These are phyloP conservation scores for Psittacula derbiana DNA, from an alignment of 2,797 vertebrate genomes.

Conservation along the genomic window DNA sequence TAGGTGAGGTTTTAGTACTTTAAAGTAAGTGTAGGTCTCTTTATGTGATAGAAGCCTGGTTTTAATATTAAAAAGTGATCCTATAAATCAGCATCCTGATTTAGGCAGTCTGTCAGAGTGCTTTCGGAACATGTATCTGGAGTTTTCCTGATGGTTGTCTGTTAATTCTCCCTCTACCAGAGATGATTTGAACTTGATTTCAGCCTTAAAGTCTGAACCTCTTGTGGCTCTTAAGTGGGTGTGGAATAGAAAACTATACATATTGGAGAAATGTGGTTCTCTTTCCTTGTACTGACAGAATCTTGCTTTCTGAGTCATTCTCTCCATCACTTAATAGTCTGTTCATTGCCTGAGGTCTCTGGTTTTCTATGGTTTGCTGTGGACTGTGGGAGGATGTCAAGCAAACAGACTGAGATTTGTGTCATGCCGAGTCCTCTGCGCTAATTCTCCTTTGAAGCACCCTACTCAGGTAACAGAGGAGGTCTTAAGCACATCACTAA, in stretches of 20 bases:
- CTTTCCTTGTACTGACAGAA: background rate
- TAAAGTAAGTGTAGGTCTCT: background rate
- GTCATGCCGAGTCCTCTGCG: background rate
- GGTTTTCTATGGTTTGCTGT: background rate
- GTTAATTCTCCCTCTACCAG: background rate
- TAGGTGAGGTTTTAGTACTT: background rate
- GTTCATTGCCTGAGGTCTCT: background rate
- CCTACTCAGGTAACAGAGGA: constrained; percentile 28
- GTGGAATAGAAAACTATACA: background rate
- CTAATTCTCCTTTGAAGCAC: constrained; percentile 15
- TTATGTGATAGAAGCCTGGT: background rate
- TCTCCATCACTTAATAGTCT: constrained; percentile 29
- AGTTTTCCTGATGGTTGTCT: background rate
- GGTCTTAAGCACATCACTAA: constrained; percentile 38
- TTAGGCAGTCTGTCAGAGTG: background rate
- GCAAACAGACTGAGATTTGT: constrained; percentile 36
- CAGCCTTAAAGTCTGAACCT: background rate
- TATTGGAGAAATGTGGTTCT: constrained; percentile 21
- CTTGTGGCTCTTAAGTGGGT: constrained; percentile 13
- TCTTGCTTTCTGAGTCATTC: constrained; percentile 40
- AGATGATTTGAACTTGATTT: background rate
- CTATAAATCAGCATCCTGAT: background rate
- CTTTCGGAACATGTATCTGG: background rate
- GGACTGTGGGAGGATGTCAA: background rate
- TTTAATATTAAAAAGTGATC: background rate